Conservation (phyloP, 2,888 invertebrate species). For the Drosophila anomalata region DNA sequence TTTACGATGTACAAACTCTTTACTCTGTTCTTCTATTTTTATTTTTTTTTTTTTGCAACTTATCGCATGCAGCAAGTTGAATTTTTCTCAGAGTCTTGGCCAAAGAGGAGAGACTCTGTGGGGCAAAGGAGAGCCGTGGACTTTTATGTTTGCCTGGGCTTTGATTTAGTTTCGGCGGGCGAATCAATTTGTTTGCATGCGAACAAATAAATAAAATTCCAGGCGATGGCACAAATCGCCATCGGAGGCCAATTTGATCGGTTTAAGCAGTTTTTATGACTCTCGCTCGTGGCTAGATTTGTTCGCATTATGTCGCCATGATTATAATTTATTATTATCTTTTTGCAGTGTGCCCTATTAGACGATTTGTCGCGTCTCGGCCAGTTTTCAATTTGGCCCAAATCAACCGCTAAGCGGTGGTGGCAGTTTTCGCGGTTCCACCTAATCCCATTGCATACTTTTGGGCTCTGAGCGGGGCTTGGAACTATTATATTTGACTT, state of each 20-base stretch:
- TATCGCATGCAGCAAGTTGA: slow-evolving; percentile 64
- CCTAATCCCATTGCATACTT: slow-evolving; percentile 49
- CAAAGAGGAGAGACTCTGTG: background rate
- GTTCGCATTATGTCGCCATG: slow-evolving; percentile 66
- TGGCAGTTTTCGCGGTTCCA: slow-evolving; percentile 13
- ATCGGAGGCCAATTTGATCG: slow-evolving; percentile 74
- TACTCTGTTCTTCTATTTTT: slow-evolving; percentile 43
- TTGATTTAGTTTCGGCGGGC: slow-evolving; percentile 70
- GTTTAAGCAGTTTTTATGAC: slow-evolving; percentile 70
- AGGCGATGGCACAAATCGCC: slow-evolving; percentile 65
- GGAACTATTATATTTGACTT: background rate
- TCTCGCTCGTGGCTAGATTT: slow-evolving; percentile 69
- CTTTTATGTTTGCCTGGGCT: slow-evolving; percentile 59
- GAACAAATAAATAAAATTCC: slow-evolving; percentile 75
- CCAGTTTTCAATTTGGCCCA: slow-evolving; percentile 49
- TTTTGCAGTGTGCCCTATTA: slow-evolving; percentile 41
- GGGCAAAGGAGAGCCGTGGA: slow-evolving; percentile 9
- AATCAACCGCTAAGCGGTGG: slow-evolving; percentile 44
- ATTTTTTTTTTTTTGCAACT: slow-evolving; percentile 68
- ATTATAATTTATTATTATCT: slow-evolving; percentile 74
- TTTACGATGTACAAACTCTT: slow-evolving; percentile 76
- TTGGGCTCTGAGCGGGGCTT: slow-evolving; percentile 26
- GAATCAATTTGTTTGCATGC: slow-evolving; percentile 72
- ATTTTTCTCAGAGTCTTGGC: slow-evolving; percentile 19
- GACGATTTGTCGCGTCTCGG: slow-evolving; percentile 19